A percentile compares a stretch with the other conserved stretches of the same genome.
These are phyloP conservation scores for Oreochromis mossambicus DNA, from an alignment of 2,797 vertebrate species.

Conservation along the genomic window DNA sequence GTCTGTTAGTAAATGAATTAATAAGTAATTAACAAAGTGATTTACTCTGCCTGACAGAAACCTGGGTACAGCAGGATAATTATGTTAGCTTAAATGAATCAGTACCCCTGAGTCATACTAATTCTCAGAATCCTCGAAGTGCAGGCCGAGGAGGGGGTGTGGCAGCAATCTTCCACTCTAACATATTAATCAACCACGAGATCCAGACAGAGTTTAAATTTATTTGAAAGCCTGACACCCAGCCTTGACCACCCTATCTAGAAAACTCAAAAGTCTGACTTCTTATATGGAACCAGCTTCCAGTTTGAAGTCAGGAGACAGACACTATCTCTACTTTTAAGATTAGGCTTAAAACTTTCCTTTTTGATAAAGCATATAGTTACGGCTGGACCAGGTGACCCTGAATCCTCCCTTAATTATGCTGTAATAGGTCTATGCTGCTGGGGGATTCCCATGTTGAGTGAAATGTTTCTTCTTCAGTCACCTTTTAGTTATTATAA, in stretches of 20 bases:
- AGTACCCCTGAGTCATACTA: not conserved
- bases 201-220: not conserved
- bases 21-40: not conserved
- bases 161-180: not conserved
- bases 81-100: not conserved
- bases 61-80: not conserved
- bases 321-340: too few relatives aligned
- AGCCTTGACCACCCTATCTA: not conserved
- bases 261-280: not conserved
- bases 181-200: not conserved
- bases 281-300: not conserved
- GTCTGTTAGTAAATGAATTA: not conserved
- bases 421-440: not conserved
- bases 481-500: not conserved
- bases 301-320: not conserved
- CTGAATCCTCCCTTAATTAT: too few relatives aligned
- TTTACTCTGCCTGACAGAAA: not conserved
- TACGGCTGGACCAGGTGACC: too few relatives aligned
- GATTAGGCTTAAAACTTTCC: too few relatives aligned
- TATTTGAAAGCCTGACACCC: not conserved
- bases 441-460: not conserved
- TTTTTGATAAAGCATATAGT: too few relatives aligned
- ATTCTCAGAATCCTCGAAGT: not conserved
- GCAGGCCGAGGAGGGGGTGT: not conserved
- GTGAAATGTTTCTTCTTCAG: not conserved